Base-by-base conservation (phyloP, 2,113 vertebrate species). In the Procavia capensis region DNA sequence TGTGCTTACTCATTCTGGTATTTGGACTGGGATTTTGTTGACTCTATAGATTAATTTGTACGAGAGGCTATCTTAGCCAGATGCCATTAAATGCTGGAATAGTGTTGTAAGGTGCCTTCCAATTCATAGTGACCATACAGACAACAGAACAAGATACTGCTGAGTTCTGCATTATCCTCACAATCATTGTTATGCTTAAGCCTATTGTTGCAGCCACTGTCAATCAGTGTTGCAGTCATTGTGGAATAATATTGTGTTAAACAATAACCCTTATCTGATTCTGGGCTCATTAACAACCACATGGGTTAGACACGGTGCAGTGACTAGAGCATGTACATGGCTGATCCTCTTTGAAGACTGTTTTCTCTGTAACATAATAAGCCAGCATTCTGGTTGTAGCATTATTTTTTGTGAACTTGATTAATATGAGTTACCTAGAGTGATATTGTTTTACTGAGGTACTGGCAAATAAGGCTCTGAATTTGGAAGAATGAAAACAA, bases 21-120 rank as follows among this genome's bases (percentile, higher is more conserved):
- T 90, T 93, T 91, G 70, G 54, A 54, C 74, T 90, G 43, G 17
- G 36, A 93, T 83, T 90, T n/a, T 66, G 54, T 8, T 86, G n/a
- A 83, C 13, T 82, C 29, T 93, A 24, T 29, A 90, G 36, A 41
- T 90, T 68, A 90, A 64, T 87, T 79, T n/a, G n/a, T 25, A 63
- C 27, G 31, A 19, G 61, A 90, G 14, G 47, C 61, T 90, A 14
- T 66, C 20, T 57, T 93, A 83, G 54, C 16, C 47, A 79, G 68
- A 68, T 87, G 82, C 36, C 31, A 86, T 27, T 85, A 31, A 90
- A 76, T 0, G 13, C 41, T 39, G 34, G 57, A 66, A 41, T 92
- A 24, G 11, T 9, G 61, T 61, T 76, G 61, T 76, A n/a, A n/a
- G n/a, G n/a, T n/a, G n/a, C n/a, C n/a, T n/a, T n/a, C n/a, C n/a